phyloP scores from a whole-genome alignment of 2,888 invertebrate species.

The Scrobipalpa atriplicella region DNA sequence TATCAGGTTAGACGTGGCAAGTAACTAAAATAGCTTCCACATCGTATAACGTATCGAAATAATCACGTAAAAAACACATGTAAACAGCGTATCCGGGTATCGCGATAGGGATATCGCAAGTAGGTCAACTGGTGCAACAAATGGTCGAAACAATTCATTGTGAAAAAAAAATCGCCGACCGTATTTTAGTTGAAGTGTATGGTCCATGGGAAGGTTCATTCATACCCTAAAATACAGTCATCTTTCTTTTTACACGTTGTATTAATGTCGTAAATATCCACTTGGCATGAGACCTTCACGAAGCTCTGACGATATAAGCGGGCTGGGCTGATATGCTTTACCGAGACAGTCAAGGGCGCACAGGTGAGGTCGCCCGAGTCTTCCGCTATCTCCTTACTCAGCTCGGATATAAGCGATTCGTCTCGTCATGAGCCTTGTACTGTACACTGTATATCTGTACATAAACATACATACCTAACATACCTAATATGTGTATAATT shows the following conservation, averaged over 20 bases:
- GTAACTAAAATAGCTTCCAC: slow-evolving; percentile 18
- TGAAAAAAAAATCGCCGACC: background rate
- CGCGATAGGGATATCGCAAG: background rate
- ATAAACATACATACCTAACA: too few species aligned
- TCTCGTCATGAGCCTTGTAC: slow-evolving; percentile 17
- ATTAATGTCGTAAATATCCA: slow-evolving; percentile 26
- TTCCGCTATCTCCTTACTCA: slow-evolving; percentile 67
- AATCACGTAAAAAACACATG: background rate
- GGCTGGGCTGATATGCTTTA: slow-evolving; percentile 39
- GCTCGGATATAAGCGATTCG: slow-evolving; percentile 35
- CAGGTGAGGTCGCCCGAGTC: slow-evolving; percentile 35
- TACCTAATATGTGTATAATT: too few species aligned
- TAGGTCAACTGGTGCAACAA: background rate
- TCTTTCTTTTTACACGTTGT: background rate
- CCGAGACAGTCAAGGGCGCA: slow-evolving; percentile 45
- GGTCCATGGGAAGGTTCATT: too few species aligned
- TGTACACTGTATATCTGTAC: background rate
- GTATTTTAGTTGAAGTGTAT: background rate
- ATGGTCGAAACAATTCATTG: background rate
- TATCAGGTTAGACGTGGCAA: slow-evolving; percentile 3
- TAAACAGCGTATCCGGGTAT: slow-evolving; percentile 1
- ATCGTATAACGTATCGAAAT: background rate
- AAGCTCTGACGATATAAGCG: slow-evolving; percentile 46
- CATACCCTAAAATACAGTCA: background rate
- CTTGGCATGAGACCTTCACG: slow-evolving; percentile 43